Base-by-base conservation (phyloP, 1,140 invertebrate genomes). In the Monochamus saltuarius region DNA sequence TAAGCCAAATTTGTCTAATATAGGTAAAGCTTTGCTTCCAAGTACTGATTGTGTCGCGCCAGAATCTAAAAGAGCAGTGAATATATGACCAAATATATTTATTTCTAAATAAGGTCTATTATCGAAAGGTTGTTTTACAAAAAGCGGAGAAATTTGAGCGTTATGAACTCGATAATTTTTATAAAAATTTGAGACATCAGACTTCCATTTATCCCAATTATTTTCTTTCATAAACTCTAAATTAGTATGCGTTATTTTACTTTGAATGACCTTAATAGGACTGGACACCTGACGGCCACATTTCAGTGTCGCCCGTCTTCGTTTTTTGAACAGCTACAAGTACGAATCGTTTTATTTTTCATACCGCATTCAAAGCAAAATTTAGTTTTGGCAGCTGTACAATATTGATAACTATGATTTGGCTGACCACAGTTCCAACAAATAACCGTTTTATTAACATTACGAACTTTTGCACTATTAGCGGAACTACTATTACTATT, bases 381-480 rank as follows among this genome's bases (percentile, higher is more conserved):
- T 29, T 13, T 45, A 7, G 16, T 36, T 37, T 37, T 45, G 4
- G 22, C 2, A n/a, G 29, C 39, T 19, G 8, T 11, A 14, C 39
- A 35, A n/a, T 35, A 10, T 29, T 29, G 13, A 7, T 3, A 45
- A 29, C 34, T 56, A 46, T 56, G 42, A 16, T 39, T 39, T 14
- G 17, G 7, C n/a, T 10, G n/a, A 29, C 19, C 16, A 46, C 54
- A 56, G 22, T 56, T 56, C 54, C 54, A 56, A 39, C 39, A 56
- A 19, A 13, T 10, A 16, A 10, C 13, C 14, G 9, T 14, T 19
- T 10, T 46, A 29, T 29, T 34, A 45, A 4, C 13, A 16, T 56
- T 39, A 46, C 11, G 4, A 0, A n/a, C 19, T 8, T 16, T 8
- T 22, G 17, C 8, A 8, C 8, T 7, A 9, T 14, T 7, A 7